Base-by-base conservation (phyloP, 2,888 invertebrate genomes). In the Pyrrhosoma nymphula region DNA sequence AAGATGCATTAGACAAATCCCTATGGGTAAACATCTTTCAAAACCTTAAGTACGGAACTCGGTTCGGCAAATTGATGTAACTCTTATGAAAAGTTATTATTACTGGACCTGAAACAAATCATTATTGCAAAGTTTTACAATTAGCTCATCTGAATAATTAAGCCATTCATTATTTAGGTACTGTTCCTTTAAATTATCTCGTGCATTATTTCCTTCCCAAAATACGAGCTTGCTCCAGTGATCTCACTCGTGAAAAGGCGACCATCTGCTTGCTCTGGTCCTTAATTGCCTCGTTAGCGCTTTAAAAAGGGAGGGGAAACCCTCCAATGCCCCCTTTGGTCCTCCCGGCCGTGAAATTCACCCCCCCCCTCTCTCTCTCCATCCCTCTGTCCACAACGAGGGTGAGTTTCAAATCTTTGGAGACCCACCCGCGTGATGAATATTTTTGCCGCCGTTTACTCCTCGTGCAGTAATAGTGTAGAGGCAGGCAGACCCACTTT, bases 251-350 rank as follows among this genome's bases (percentile, higher is more conserved):
- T 69, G n/a, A 3, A 26, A 60, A 60, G 60, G 47, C 20, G n/a
- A n/a, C 69, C 69, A 69, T 69, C 69, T n/a, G n/a, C 69, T 69
- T 69, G 69, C 26, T 8, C 69, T 82, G 35, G 82, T n/a, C 35
- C 82, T 35, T 82, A 82, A 82, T 82, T 82, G 35, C 82, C 35
- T 82, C 82, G 82, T 82, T 82, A 69, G 69, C n/a, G 82, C 4
- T 18, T 82, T 23, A 82, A 35, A 82, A 12, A 82, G 20, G 60
- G 20, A 60, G 20, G 8, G 26, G 26, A 69, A n/a, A 10, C n/a
- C 69, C 26, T 69, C 69, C 6, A 35, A 3, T 26, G 69, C 26
- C n/a, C 69, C 69, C 23, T 69, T 69, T 69, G 82, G 30, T 82
- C n/a, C n/a, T 8, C 8, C 69, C n/a, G 26, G 23, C 12, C 69